A percentile compares a stretch with the other conserved stretches of the same genome.
Conservation (phyloP, 2,113 vertebrate species). For the Irena cyanogastra region DNA sequence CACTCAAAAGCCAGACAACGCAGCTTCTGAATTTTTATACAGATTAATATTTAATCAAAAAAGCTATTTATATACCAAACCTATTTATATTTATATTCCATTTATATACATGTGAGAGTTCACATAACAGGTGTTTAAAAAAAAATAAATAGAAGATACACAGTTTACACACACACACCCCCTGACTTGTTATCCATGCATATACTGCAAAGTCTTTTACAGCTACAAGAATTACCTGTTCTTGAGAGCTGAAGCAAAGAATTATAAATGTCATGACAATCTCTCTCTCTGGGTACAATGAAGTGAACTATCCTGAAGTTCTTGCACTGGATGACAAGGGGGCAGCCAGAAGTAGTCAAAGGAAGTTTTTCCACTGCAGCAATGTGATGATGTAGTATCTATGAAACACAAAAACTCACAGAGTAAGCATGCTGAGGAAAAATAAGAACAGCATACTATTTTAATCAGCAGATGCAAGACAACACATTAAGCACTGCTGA, state of each 20-base stretch:
- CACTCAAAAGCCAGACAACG: background rate
- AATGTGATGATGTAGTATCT: conserved; percentile 98
- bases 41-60: background rate
- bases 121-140: fast-evolving
- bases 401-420: background rate
- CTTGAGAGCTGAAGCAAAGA: conserved; percentile 89
- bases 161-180: fast-evolving
- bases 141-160: too few relatives aligned
- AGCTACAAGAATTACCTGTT: conserved; percentile 75
- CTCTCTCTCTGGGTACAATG: conserved; percentile 88
- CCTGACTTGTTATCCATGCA: background rate
- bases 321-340: conserved; percentile 92
- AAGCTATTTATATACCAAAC: background rate
- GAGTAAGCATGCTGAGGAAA: background rate
- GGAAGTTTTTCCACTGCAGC: conserved; percentile 91
- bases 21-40: background rate
- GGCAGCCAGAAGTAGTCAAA: conserved; percentile 91
- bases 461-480: background rate
- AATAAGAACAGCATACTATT: background rate
- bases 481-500: background rate
- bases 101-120: background rate
- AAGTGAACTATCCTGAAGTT: conserved; percentile 95
- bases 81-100: too few relatives aligned
- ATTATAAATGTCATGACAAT: conserved; percentile 97
- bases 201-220: background rate